phyloP scores from a whole-genome alignment of 2,888 invertebrate genomes.

The Ennomos erosarius region DNA sequence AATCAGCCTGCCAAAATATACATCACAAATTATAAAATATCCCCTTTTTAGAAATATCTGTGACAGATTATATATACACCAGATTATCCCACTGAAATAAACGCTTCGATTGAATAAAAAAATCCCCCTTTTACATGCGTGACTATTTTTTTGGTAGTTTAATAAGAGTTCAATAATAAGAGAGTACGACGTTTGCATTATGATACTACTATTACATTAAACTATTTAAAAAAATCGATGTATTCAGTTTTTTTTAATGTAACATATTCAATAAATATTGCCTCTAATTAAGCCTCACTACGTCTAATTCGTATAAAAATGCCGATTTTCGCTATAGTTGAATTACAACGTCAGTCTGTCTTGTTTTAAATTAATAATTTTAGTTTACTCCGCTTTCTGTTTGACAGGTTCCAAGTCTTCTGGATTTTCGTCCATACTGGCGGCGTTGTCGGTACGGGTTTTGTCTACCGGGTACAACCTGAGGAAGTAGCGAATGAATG shows the following conservation, averaged over 20 bases:
- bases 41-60: too few relatives aligned
- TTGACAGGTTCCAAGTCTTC: conserved; percentile 64
- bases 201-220: too few relatives aligned
- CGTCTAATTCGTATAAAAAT: conserved; percentile 13
- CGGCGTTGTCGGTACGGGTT: conserved; percentile 90
- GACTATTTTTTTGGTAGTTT: too few relatives aligned
- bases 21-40: too few relatives aligned
- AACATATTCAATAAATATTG: conserved; percentile 1
- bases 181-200: too few relatives aligned
- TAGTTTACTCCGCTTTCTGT: conserved; percentile 63
- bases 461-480: conserved; percentile 98
- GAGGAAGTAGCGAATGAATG: neutral
- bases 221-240: conserved; percentile 11
- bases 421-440: conserved; percentile 80
- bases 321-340: conserved; percentile 8
- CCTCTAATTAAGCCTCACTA: conserved; percentile 23
- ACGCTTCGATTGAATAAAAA: too few relatives aligned
- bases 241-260: neutral
- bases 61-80: too few relatives aligned
- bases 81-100: too few relatives aligned
- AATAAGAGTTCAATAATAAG: too few relatives aligned
- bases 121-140: too few relatives aligned
- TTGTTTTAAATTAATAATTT: conserved; percentile 6
- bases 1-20: too few relatives aligned
- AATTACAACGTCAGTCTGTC: conserved; percentile 20